phyloP scores from a whole-genome alignment of 2,888 invertebrate genomes.

The Stratiomys singularior region DNA sequence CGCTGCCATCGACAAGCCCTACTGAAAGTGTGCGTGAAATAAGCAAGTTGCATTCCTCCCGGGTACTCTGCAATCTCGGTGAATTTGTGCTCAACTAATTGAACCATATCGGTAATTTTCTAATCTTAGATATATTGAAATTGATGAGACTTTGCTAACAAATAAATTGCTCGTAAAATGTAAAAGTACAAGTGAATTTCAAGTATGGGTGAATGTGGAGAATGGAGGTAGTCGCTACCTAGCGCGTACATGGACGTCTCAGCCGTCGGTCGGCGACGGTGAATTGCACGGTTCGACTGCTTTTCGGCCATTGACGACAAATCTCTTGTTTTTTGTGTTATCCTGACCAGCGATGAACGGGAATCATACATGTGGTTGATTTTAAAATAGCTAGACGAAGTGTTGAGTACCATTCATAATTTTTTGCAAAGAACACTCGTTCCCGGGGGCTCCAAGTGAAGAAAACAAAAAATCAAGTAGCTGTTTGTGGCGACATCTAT shows the following conservation, averaged over 20 bases:
- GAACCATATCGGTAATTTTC: constrained; percentile 30
- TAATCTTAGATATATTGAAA: neutral
- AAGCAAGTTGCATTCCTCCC: constrained; percentile 6
- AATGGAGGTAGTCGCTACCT: constrained; percentile 1
- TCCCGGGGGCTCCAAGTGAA: neutral
- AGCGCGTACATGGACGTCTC: neutral
- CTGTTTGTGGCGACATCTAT: neutral
- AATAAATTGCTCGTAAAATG: neutral
- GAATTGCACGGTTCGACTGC: neutral
- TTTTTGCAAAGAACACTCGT: neutral
- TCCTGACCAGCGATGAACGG: neutral
- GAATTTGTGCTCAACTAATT: constrained; percentile 19
- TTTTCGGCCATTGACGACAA: constrained; percentile 29
- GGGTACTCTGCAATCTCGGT: neutral
- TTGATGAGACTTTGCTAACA: neutral
- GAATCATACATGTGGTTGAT: neutral
- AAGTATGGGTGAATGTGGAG: neutral
- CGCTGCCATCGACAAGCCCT: neutral
- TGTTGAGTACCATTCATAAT: neutral
- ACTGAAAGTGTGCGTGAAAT: constrained; percentile 17
- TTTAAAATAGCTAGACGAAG: neutral
- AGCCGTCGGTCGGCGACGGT: neutral
- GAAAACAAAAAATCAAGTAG: neutral
- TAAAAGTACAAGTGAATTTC: neutral
- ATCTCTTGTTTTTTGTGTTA: neutral